phyloP scores from a whole-genome alignment of 2,113 vertebrate species.

The Rhinogobius similis region DNA sequence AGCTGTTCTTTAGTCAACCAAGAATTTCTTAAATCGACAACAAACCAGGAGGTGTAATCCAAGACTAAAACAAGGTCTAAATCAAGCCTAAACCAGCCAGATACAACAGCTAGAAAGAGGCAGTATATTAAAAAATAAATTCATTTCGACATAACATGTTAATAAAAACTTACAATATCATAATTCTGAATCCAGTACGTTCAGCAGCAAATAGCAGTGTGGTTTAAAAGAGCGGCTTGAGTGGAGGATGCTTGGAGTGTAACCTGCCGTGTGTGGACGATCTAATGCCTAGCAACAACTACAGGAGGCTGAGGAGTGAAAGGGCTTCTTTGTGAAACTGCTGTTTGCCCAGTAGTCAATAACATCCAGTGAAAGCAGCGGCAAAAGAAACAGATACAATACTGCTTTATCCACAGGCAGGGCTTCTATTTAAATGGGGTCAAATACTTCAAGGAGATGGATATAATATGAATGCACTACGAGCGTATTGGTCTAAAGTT shows the following conservation, averaged over 20 bases:
- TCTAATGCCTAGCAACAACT: conserved; percentile 23
- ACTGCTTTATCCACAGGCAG: neutral
- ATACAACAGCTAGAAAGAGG: too few species aligned
- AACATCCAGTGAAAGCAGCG: conserved; percentile 6
- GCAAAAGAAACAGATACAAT: conserved; percentile 2
- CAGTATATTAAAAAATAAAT: too few species aligned
- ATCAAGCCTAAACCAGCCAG: too few species aligned
- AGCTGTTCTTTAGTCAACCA: too few species aligned
- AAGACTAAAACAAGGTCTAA: too few species aligned
- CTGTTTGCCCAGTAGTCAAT: neutral
- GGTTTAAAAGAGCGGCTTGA: neutral
- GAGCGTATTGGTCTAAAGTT: too few species aligned
- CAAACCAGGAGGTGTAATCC: too few species aligned
- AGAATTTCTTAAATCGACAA: too few species aligned
- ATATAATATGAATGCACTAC: neutral
- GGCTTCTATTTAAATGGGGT: neutral
- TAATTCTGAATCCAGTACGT: neutral
- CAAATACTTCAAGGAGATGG: neutral
- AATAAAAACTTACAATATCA: neutral
- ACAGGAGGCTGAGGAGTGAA: neutral
- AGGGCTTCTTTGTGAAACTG: neutral
- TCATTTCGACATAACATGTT: neutral
- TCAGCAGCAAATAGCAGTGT: neutral
- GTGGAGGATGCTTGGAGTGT: neutral
- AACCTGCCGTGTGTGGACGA: conserved; percentile 1